A percentile compares a stretch with the other conserved stretches of the same genome.
These are phyloP conservation scores for Sympetrum striolatum DNA, from an alignment of 2,888 invertebrate genomes.

Conservation along the genomic window DNA sequence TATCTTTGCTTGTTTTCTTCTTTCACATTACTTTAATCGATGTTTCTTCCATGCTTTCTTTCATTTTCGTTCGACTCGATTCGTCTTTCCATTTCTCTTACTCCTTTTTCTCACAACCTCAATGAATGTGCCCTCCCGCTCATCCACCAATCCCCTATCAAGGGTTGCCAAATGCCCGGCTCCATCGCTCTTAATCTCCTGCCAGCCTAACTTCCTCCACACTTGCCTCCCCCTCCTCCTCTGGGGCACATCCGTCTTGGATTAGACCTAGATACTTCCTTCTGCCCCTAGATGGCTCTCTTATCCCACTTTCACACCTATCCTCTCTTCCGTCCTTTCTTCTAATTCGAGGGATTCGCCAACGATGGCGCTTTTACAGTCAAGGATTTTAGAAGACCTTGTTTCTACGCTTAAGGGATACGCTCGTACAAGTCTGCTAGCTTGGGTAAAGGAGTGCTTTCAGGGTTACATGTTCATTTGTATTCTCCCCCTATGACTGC, in stretches of 20 bases:
- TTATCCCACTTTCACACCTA: neutral
- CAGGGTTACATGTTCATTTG: too few species aligned
- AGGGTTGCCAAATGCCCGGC: constrained; percentile 14
- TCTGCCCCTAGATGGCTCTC: neutral
- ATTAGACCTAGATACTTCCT: constrained; percentile 17
- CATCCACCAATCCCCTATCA: constrained; percentile 8
- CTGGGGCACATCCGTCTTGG: constrained; percentile 14
- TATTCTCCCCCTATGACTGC: too few species aligned
- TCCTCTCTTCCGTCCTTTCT: neutral
- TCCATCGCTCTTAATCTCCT: constrained; percentile 37
- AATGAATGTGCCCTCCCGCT: neutral
- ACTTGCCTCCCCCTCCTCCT: neutral
- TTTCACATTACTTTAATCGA: too few species aligned
- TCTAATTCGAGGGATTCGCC: neutral
- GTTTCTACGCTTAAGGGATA: too few species aligned
- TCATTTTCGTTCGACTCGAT: neutral
- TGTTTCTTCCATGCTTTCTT: too few species aligned
- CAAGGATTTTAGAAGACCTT: too few species aligned
- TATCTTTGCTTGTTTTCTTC: too few species aligned
- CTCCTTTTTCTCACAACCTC: neutral
- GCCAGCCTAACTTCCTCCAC: neutral
- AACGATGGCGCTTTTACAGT: too few species aligned
- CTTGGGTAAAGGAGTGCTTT: too few species aligned
- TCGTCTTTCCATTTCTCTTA: neutral
- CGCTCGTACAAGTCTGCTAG: too few species aligned